Evolutionary conservation across 2,888 invertebrate species (phyloP), one percentile per base, ranked within the genome.

Genomic region (Spatulosminthurus flaviceps): DNA sequence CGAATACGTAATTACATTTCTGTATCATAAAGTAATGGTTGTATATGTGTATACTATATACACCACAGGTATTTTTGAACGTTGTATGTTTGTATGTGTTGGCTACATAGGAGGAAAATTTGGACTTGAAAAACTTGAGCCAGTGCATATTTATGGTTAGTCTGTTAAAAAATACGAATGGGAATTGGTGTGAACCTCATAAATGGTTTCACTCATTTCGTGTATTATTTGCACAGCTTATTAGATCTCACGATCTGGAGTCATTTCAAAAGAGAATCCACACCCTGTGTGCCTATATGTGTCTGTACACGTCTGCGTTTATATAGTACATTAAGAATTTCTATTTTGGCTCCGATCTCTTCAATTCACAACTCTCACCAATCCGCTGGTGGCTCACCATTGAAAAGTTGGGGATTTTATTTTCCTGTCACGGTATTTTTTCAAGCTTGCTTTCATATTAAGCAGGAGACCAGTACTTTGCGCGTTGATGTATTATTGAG

Each of bases 171-270:
- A 34, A 34, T 34, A 34, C 34, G 4, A 19, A 51, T 51, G 16
- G 51, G 16, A 51, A 51, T 51, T 51, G 51, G 51, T 51, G 51
- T 51, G 16, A 51, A 51, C n/a, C n/a, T 51, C n/a, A n/a, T 51
- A 51, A 51, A 51, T 19, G 51, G 51, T 51, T 51, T 51, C 51
- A 51, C n/a, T 51, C 51, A 51, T 51, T 51, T 51, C 51, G 5
- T 34, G 9, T 34, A 51, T 13, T 51, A 51, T 51, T 51, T 51
- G 51, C n/a, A 51, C 51, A 51, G n/a, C 51, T 67, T 28, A 67
- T 67, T 67, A 29, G 67, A 67, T 67, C 67, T 28, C 67, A 67
- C 67, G 29, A 67, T 67, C 28, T 28, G 24, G 67, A 19, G 67
- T 28, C 29, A n/a, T 67, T 67, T 67, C 29, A 26, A 67, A 13